Base-by-base conservation (phyloP, 2,797 vertebrate genomes). In the Poecilia velifera region DNA sequence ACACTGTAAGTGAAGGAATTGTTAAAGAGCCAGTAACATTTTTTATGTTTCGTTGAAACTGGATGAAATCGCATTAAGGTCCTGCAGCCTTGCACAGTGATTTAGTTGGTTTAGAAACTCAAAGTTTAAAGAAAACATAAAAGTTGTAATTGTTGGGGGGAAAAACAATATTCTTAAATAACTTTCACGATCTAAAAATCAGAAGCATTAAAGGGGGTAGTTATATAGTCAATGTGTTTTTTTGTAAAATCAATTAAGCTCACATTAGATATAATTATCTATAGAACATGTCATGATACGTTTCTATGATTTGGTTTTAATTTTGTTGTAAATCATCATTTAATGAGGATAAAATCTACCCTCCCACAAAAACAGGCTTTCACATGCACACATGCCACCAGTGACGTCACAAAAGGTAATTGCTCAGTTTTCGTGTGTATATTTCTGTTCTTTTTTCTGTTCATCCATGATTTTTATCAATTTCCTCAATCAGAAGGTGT, bases 1-100 rank as follows among this genome's bases (percentile, higher is more conserved):
- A 93, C 95, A 94, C 91, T 94, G 94, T 96, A 96, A 98, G 97
- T 95, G 93, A 95, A 93, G 92, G 92, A 97, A 96, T 96, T 95
- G 95, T 97, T 98, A 97, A 96, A 96, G 96, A 95, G 85, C 87
- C 95, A 84, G 92, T 86, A 91, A 93, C 89, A 91, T 95, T 87
- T 77, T 70, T 78, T 72, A 75, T 94, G 91, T 94, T 93, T 94
- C 90, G 94, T 91, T 92, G 92, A 79, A 84, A 87, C 92, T 91
- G 91, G 92, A 92, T 90, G 90, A 87, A 84, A 84, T 89, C 84
- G 79, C 77, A 82, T 78, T 74, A 83, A 79, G 49, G 73, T 57
- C 76, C 71, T 81, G 68, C n/a, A 43, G 72, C 51, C 46, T 72
- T 72, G 53, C 41, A 36, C 76, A 25, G 51, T 31, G 62, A 72